A percentile compares a stretch with the other conserved stretches of the same genome.
phyloP scores from a whole-genome alignment of 2,113 vertebrate species.

The Osmerus mordax region DNA sequence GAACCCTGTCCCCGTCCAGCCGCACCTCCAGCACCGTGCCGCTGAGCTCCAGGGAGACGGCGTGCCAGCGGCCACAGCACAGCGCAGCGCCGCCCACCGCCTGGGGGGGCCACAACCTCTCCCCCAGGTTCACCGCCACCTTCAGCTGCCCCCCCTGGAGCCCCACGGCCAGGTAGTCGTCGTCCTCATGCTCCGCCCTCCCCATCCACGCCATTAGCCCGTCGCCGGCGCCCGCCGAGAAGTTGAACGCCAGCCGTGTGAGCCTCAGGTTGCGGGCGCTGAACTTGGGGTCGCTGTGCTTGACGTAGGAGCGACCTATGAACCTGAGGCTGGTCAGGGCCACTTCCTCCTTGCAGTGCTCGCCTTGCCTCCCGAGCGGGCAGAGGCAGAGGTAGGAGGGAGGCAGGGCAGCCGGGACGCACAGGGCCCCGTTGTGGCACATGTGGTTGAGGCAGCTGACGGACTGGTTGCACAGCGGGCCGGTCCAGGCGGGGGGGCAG shows the following conservation, averaged over 20 bases:
- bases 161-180: slow-evolving; percentile 82
- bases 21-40: slow-evolving; percentile 75
- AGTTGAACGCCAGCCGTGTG: slow-evolving; percentile 76
- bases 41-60: slow-evolving; percentile 71
- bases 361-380: slow-evolving; percentile 75
- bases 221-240: slow-evolving; percentile 65
- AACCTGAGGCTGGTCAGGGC: slow-evolving; percentile 71
- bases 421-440: slow-evolving; percentile 73
- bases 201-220: slow-evolving; percentile 82
- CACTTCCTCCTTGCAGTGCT: slow-evolving; percentile 65
- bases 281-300: slow-evolving; percentile 74
- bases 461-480: slow-evolving; percentile 72
- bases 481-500: slow-evolving; percentile 72
- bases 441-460: slow-evolving; percentile 62
- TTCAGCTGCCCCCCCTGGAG: slow-evolving; percentile 74
- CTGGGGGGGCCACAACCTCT: slow-evolving; percentile 69
- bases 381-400: slow-evolving; percentile 76
- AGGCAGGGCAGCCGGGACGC: slow-evolving; percentile 49
- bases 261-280: slow-evolving; percentile 69
- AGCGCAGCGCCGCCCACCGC: slow-evolving; percentile 46
- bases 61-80: slow-evolving; percentile 74
- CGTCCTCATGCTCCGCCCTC: slow-evolving; percentile 74
- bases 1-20: slow-evolving; percentile 66
- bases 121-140: slow-evolving; percentile 80
- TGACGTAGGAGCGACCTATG: slow-evolving; percentile 77